Conservation (phyloP, 2,113 vertebrate species). For the Labrus mixtus region DNA sequence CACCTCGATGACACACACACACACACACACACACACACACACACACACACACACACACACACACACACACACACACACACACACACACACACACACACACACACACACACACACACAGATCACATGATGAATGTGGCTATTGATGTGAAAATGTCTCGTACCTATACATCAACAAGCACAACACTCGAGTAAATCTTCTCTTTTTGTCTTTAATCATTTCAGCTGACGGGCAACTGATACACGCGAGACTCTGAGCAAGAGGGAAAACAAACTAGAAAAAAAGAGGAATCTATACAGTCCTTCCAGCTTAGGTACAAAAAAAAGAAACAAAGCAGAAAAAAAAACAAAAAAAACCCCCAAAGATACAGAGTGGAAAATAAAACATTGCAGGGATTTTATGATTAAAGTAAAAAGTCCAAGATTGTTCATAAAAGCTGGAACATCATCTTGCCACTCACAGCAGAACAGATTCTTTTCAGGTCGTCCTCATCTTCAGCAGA, state of each 20-base stretch:
- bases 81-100: slow-evolving; percentile 2
- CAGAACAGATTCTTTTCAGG: slow-evolving; percentile 29
- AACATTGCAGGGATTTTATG: background rate
- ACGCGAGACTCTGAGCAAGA: slow-evolving; percentile 23
- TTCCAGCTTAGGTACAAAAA: slow-evolving; percentile 54
- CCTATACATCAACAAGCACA: slow-evolving; percentile 27
- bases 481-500: slow-evolving; percentile 41
- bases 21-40: slow-evolving; percentile 21
- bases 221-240: slow-evolving; percentile 39
- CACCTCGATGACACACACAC: slow-evolving; percentile 38
- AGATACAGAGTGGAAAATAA: slow-evolving; percentile 28
- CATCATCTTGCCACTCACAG: slow-evolving; percentile 29
- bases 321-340: background rate
- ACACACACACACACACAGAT: slow-evolving; percentile 3
- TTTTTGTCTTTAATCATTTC: slow-evolving; percentile 68
- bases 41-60: slow-evolving; percentile 17
- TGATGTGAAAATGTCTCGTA: slow-evolving; percentile 32
- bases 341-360: no score
- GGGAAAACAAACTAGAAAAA: slow-evolving; percentile 16
- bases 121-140: slow-evolving; percentile 21
- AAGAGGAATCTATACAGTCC: slow-evolving; percentile 45
- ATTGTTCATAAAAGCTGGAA: slow-evolving; percentile 29
- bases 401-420: slow-evolving; percentile 29
- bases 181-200: slow-evolving; percentile 39
- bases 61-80: slow-evolving; percentile 11